phyloP scores from a whole-genome alignment of 2,797 vertebrate genomes.

The Hipposideros larvatus region DNA sequence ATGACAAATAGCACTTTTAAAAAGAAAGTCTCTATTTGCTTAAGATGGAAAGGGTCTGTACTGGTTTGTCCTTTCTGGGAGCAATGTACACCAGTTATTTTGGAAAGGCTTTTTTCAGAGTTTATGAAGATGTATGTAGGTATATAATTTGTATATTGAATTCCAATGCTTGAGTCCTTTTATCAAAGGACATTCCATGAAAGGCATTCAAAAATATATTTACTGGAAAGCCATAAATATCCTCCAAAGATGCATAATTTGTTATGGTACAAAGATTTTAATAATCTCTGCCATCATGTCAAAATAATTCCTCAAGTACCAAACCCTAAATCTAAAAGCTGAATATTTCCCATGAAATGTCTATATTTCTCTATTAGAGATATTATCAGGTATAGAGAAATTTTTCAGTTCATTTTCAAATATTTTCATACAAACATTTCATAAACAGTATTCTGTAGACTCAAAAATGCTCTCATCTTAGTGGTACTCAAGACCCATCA shows the following conservation, averaged over 20 bases:
- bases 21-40: neutral
- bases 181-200: neutral
- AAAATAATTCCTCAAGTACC: slow-evolving; percentile 35
- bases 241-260: slow-evolving; percentile 12
- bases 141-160: neutral
- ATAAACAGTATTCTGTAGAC: neutral
- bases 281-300: neutral
- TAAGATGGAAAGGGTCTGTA: neutral
- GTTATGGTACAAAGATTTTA: slow-evolving; percentile 1
- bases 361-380: neutral
- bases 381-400: neutral
- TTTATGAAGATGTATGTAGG: neutral
- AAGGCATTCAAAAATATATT: slow-evolving; percentile 9
- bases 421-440: slow-evolving; percentile 32
- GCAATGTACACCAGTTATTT: neutral
- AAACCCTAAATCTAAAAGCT: slow-evolving; percentile 19
- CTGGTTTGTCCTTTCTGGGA: slow-evolving; percentile 38
- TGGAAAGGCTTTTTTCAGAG: neutral
- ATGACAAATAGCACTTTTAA: slow-evolving; percentile 9
- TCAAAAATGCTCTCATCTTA: slow-evolving; percentile 1
- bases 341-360: neutral
- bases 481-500: neutral
- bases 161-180: neutral
- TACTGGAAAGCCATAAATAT: slow-evolving; percentile 15
- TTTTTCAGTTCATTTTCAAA: neutral